These are phyloP conservation scores for Calameuta pallipes DNA, from an alignment of 2,888 invertebrate species.

Conservation along the genomic window DNA sequence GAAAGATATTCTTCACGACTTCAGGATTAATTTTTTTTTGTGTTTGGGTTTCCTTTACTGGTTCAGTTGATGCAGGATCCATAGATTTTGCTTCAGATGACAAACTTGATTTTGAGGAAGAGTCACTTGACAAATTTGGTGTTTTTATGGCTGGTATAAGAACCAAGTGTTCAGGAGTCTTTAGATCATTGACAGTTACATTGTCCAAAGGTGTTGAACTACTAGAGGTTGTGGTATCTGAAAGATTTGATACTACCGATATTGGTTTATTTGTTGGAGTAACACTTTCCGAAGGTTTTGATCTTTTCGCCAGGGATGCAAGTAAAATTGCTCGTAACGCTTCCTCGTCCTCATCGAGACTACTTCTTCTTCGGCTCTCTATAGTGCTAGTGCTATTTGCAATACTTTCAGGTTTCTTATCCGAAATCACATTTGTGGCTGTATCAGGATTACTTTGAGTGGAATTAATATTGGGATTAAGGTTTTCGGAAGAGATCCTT, in stretches of 20 bases:
- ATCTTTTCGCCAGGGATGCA: slow-evolving; percentile 55
- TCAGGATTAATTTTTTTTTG: neutral
- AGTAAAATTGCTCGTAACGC: slow-evolving; percentile 53
- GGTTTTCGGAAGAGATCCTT: neutral
- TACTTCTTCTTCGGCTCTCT: slow-evolving; percentile 39
- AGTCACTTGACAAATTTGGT: neutral
- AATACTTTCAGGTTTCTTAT: neutral
- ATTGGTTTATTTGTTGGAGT: neutral
- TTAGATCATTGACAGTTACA: neutral
- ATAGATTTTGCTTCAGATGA: neutral
- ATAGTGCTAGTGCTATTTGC: neutral
- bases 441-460: neutral
- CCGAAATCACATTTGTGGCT: neutral
- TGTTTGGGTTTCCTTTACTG: neutral
- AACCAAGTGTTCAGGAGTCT: neutral
- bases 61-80: neutral
- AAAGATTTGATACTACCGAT: neutral
- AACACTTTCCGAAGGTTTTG: slow-evolving; percentile 24
- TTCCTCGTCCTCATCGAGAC: slow-evolving; percentile 61
- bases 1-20: neutral
- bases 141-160: neutral
- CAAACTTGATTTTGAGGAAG: neutral
- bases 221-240: neutral
- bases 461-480: neutral
- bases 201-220: neutral